Evolutionary conservation across 2,113 vertebrate genomes (phyloP).

Genomic region (Psammodynastes pulverulentus): DNA sequence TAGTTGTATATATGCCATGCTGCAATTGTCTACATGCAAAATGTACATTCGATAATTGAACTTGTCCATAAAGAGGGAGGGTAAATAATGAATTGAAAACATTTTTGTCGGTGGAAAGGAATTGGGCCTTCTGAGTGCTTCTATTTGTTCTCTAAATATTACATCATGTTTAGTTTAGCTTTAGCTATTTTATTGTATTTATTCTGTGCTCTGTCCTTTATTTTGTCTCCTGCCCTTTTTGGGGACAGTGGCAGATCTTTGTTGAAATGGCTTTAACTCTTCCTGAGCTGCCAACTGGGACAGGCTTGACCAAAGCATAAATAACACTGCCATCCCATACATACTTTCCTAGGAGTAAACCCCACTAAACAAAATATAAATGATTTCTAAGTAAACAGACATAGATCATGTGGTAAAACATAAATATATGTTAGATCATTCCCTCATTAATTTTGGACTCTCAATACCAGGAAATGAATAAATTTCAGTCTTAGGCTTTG

Average conservation of each 20-base stretch:
- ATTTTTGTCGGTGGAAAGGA: neutral
- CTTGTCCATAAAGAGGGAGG: neutral
- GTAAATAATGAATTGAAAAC: neutral
- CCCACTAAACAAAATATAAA: neutral
- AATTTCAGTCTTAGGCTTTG: neutral
- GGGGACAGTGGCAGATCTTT: neutral
- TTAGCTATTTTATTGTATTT: neutral
- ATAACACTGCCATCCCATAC: neutral
- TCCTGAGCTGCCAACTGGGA: neutral
- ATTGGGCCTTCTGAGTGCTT: neutral
- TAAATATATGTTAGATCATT: neutral
- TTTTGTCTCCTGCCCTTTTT: neutral
- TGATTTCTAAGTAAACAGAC: neutral
- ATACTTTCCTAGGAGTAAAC: neutral
- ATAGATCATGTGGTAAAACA: neutral
- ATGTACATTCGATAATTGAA: neutral
- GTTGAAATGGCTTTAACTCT: neutral
- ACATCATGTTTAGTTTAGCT: neutral
- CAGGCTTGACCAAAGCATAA: neutral
- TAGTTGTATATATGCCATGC: too few species aligned
- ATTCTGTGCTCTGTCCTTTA: neutral
- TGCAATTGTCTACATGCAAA: neutral
- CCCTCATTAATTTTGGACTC: neutral
- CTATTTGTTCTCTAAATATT: constrained; percentile 3
- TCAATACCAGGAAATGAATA: neutral